Evolutionary conservation across 64 coral and sea anemone genomes (phyloP).

Genomic region (Actinia equina): DNA sequence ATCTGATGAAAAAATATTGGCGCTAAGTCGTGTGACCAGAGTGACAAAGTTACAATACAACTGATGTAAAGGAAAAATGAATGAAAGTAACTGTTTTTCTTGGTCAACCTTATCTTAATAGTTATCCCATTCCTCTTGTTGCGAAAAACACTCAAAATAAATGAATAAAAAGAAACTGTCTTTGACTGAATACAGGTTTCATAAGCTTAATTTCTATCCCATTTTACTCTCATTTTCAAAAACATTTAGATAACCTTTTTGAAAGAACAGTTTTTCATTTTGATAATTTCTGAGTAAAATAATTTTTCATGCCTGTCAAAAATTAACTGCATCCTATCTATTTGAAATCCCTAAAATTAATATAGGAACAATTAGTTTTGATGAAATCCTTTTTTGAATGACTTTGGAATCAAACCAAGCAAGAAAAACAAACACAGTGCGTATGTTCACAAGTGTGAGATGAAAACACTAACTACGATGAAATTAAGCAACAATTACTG

Average conservation of each 20-base stretch:
- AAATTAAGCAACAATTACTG: no score
- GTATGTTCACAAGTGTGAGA: background rate
- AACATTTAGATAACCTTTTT: background rate
- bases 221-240: background rate
- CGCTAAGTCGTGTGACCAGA: background rate
- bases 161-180: background rate
- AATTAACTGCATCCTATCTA: background rate
- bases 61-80: background rate
- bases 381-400: background rate
- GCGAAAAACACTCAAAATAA: background rate
- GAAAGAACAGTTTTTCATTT: background rate
- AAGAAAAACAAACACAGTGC: background rate
- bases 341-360: background rate
- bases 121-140: background rate
- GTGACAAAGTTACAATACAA: background rate
- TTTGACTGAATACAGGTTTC: no score
- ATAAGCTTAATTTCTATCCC: background rate
- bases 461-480: background rate
- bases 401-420: background rate
- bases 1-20: conserved; percentile 83
- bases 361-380: background rate
- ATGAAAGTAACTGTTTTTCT: background rate
- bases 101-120: background rate
- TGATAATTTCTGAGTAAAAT: no score
- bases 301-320: no score